These are phyloP conservation scores for Odontomyia ornata DNA, from an alignment of 2,888 invertebrate genomes.

Conservation along the genomic window DNA sequence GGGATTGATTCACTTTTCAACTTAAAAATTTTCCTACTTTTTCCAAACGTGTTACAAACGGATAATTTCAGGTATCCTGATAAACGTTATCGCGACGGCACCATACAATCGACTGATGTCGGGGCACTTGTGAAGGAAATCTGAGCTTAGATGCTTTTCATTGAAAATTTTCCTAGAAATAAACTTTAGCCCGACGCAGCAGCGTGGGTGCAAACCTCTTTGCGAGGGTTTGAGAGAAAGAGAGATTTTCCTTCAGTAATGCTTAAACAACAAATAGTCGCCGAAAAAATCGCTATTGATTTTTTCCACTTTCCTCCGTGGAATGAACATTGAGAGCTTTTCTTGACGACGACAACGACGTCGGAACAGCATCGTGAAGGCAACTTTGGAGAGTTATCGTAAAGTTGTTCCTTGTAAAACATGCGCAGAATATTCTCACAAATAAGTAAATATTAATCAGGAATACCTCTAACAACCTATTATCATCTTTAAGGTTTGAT, in stretches of 20 bases:
- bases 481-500: too few relatives aligned
- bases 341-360: neutral
- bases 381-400: too few relatives aligned
- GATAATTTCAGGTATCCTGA: neutral
- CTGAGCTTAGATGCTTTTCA: constrained; percentile 28
- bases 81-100: constrained; percentile 57
- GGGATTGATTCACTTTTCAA: neutral
- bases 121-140: neutral
- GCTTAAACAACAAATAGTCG: neutral
- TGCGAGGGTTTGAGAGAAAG: neutral
- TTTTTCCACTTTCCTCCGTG: neutral
- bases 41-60: neutral
- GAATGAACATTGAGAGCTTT: neutral
- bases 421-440: too few relatives aligned
- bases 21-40: neutral
- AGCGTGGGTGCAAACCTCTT: constrained; percentile 1
- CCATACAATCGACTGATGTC: constrained; percentile 62
- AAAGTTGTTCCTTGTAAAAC: too few relatives aligned
- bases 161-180: constrained; percentile 40
- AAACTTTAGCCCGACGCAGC: constrained; percentile 1
- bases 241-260: neutral
- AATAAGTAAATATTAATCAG: too few relatives aligned
- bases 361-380: too few relatives aligned
- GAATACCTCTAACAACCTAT: too few relatives aligned
- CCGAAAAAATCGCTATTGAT: constrained; percentile 26